A percentile compares a stretch with the other conserved stretches of the same genome.
Conservation (phyloP, 2,888 invertebrate species). For the Ecdyonurus torrentis region DNA sequence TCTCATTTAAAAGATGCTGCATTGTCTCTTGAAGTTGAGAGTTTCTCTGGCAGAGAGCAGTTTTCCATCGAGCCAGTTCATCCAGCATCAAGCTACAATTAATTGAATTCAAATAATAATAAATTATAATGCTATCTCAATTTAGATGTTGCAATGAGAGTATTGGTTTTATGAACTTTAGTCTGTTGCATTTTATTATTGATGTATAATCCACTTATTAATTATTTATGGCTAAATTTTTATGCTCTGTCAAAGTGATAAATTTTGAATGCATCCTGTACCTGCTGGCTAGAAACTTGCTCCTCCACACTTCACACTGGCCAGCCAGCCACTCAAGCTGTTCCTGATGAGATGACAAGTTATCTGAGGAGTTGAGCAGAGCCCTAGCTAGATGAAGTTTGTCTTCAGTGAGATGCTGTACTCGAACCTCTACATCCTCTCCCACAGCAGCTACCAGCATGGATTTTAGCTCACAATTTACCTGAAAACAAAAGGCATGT, state of each 20-base stretch:
- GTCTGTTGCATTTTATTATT: neutral
- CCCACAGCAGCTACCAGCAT: conserved; percentile 88
- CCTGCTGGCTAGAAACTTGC: conserved; percentile 90
- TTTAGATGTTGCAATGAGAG: too few relatives aligned
- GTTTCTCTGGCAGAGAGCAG: conserved; percentile 51
- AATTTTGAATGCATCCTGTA: too few relatives aligned
- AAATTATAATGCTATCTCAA: too few relatives aligned
- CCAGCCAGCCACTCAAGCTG: conserved; percentile 86
- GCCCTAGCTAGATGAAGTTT: conserved; percentile 76
- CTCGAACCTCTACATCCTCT: conserved; percentile 77
- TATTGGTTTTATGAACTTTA: neutral
- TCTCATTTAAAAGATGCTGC: conserved; percentile 51
- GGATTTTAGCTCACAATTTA: conserved; percentile 83
- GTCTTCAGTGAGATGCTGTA: conserved; percentile 82
- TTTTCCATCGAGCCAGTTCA: conserved; percentile 77
- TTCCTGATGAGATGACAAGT: conserved; percentile 76
- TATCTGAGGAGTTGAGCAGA: conserved; percentile 67
- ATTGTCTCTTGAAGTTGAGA: conserved; percentile 51
- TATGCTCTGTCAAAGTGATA: neutral
- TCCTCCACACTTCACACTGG: conserved; percentile 92
- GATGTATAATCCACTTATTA: neutral
- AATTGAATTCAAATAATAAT: too few relatives aligned
- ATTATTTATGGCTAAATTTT: too few relatives aligned
- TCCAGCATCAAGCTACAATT: conserved; percentile 72
- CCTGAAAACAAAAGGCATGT: conserved; percentile 38